phyloP scores from a whole-genome alignment of 1,140 invertebrate genomes.

The Magallana angulata region DNA sequence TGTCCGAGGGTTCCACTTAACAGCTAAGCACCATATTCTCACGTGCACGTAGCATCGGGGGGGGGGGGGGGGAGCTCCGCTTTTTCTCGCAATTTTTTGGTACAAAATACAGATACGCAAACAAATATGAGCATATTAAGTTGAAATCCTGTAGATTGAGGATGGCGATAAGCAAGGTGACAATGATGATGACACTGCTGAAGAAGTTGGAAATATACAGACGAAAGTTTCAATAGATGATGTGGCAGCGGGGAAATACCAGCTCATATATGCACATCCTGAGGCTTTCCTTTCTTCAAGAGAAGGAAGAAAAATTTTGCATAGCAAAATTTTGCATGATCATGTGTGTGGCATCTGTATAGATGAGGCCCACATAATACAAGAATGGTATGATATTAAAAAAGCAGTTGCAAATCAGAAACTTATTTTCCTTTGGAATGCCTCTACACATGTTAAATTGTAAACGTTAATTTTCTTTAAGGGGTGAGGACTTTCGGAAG shows the following conservation, averaged over 20 bases:
- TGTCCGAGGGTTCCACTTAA: no score
- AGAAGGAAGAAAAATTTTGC: slow-evolving; percentile 39
- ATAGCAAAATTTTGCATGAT: slow-evolving; percentile 2
- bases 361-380: slow-evolving; percentile 60
- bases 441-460: neutral
- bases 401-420: neutral
- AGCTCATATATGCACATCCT: slow-evolving; percentile 55
- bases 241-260: slow-evolving; percentile 38
- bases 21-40: no score
- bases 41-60: no score
- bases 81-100: no score
- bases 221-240: slow-evolving; percentile 32
- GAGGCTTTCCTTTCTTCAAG: slow-evolving; percentile 49
- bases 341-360: slow-evolving; percentile 41
- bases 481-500: slow-evolving; percentile 9
- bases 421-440: neutral
- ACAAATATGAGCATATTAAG: neutral
- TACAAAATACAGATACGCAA: neutral
- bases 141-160: slow-evolving; percentile 6
- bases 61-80: no score
- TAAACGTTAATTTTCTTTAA: neutral
- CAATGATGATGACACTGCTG: neutral
- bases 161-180: neutral
- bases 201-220: no score
- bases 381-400: slow-evolving; percentile 49